A percentile compares a stretch with the other conserved stretches of the same genome.
phyloP scores from a whole-genome alignment of 2,113 vertebrate genomes.

The Callaeas wilsoni region DNA sequence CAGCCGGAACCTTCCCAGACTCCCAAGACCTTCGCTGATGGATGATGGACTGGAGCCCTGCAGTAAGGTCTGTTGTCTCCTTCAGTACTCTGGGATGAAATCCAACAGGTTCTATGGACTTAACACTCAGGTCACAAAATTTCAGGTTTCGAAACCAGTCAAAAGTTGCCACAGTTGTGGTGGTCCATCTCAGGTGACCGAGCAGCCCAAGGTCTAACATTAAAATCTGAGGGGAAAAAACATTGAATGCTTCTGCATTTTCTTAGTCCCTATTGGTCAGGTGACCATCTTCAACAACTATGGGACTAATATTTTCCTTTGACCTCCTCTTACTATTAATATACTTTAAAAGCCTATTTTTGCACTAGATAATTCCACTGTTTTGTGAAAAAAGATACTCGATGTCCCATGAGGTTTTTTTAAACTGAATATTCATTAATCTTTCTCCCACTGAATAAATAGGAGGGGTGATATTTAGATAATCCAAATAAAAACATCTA shows the following conservation, averaged over 20 bases:
- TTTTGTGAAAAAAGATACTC: background rate
- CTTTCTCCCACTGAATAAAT: background rate
- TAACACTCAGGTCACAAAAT: background rate
- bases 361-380: background rate
- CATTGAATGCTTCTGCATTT: background rate
- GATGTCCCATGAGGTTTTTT: background rate
- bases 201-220: background rate
- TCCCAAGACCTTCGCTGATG: background rate
- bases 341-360: background rate
- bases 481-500: background rate
- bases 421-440: background rate
- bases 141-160: background rate
- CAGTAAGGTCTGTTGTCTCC: background rate
- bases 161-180: background rate
- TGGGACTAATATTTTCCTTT: background rate
- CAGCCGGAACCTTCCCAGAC: background rate
- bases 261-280: background rate
- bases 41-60: background rate
- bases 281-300: background rate
- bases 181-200: background rate
- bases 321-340: background rate
- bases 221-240: background rate
- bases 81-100: background rate
- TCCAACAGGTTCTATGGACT: background rate
- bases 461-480: background rate